Percentiles rank a stretch among this genome's conserved stretches.
phyloP scores from a whole-genome alignment of 1,140 invertebrate species.

The Tribolium madens region DNA sequence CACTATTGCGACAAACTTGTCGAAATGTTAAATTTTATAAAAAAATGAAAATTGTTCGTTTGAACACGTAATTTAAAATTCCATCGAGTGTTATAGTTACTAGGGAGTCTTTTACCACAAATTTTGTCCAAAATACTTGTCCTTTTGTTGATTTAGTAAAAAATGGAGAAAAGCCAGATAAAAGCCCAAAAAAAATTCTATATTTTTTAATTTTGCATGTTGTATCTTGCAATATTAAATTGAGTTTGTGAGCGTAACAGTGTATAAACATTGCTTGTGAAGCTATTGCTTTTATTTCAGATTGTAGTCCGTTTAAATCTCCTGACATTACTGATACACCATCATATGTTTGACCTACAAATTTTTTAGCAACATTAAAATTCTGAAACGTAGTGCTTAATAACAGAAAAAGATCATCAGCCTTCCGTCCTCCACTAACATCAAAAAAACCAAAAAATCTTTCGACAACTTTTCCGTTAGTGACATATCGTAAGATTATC shows the following conservation, averaged over 20 bases:
- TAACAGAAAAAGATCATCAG: conserved; percentile 52
- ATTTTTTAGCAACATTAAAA: conserved; percentile 56
- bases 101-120: neutral
- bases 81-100: neutral
- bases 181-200: conserved; percentile 56
- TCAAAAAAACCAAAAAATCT: neutral
- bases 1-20: no score
- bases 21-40: no score
- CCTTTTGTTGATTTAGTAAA: conserved; percentile 37
- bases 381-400: conserved; percentile 41
- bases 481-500: neutral
- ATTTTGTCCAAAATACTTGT: neutral
- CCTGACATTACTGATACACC: conserved; percentile 59
- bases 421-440: neutral
- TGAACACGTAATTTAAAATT: no score
- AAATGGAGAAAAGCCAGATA: conserved; percentile 29
- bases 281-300: conserved; percentile 54
- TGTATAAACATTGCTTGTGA: conserved; percentile 59
- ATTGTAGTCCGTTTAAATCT: conserved; percentile 56
- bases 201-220: conserved; percentile 50
- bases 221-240: conserved; percentile 60
- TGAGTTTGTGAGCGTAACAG: conserved; percentile 61
- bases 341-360: conserved; percentile 62
- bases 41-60: no score
- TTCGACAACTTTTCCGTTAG: neutral